Evolutionary conservation across 2,113 vertebrate species (phyloP).

Genomic region (Caloenas nicobarica): DNA sequence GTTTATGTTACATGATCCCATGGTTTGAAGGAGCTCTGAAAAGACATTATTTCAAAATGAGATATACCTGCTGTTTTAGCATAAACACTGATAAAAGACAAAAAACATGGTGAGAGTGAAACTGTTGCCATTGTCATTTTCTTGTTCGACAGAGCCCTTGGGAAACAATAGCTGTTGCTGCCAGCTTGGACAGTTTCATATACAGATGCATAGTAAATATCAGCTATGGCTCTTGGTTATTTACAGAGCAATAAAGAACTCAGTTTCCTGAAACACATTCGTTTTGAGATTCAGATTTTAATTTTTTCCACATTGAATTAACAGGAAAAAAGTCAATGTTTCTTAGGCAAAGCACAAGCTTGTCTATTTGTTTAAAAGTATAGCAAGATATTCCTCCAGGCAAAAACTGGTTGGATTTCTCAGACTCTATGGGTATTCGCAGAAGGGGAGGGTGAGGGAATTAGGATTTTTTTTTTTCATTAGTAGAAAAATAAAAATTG

Average conservation of each 20-base stretch:
- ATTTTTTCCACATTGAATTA: neutral
- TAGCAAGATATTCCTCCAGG: neutral
- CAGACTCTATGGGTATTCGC: neutral
- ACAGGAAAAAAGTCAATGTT: neutral
- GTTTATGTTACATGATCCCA: neutral
- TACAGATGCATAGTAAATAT: neutral
- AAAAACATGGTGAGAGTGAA: neutral
- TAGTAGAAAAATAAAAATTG: neutral
- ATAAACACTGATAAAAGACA: slow-evolving; percentile 1
- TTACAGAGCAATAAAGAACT: neutral
- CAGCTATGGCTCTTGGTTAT: neutral
- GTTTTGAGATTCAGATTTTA: neutral
- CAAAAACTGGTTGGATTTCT: neutral
- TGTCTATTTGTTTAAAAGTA: neutral
- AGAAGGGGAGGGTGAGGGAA: neutral
- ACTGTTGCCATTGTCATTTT: neutral
- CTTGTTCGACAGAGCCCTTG: neutral
- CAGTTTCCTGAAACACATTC: neutral
- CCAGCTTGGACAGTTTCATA: neutral
- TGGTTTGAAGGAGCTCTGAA: neutral
- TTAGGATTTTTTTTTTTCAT: neutral
- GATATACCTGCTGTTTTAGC: neutral
- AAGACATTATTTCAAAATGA: neutral
- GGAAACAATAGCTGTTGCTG: slow-evolving; percentile 11
- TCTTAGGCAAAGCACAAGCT: neutral